Percentiles rank a stretch among this genome's conserved stretches.
phyloP scores from a whole-genome alignment of 2,113 vertebrate genomes.

The Cyphomyrus discorhynchus region DNA sequence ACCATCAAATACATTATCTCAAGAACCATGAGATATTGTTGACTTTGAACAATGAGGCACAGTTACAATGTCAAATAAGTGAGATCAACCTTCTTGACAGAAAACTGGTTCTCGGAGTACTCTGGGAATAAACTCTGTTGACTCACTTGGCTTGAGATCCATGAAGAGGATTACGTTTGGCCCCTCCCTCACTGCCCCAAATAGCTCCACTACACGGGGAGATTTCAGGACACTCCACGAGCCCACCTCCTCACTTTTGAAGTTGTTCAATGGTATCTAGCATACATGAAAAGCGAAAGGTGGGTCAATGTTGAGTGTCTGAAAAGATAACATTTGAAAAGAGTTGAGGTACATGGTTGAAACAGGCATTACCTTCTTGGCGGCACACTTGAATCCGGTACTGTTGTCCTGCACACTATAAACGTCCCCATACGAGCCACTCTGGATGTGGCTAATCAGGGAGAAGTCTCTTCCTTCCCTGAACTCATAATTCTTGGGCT shows the following conservation, averaged over 20 bases:
- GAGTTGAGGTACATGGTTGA: background rate
- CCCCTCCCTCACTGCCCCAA: constrained; percentile 85
- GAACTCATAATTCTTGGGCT: constrained; percentile 82
- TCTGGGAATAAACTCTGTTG: background rate
- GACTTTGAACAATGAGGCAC: background rate
- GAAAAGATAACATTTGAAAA: background rate
- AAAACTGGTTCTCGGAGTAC: background rate
- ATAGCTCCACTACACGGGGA: constrained; percentile 80
- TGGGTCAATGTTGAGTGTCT: background rate
- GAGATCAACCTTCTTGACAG: background rate
- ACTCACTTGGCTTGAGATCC: constrained; percentile 82
- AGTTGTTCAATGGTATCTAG: constrained; percentile 75
- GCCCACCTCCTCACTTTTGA: constrained; percentile 82
- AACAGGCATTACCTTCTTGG: constrained; percentile 77
- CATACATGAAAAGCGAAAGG: background rate
- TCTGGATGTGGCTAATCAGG: constrained; percentile 64
- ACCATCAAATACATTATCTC: background rate
- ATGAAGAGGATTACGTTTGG: constrained; percentile 81
- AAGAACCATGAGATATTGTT: background rate
- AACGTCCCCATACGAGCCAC: constrained; percentile 87
- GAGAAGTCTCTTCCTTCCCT: constrained; percentile 79
- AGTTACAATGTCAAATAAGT: background rate
- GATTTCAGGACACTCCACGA: constrained; percentile 76
- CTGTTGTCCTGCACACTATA: constrained; percentile 78
- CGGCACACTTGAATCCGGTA: constrained; percentile 80